Evolutionary conservation across 53 echinoderm and acorn worm genomes (phyloP).

Genomic region (Patiria pectinifera): DNA sequence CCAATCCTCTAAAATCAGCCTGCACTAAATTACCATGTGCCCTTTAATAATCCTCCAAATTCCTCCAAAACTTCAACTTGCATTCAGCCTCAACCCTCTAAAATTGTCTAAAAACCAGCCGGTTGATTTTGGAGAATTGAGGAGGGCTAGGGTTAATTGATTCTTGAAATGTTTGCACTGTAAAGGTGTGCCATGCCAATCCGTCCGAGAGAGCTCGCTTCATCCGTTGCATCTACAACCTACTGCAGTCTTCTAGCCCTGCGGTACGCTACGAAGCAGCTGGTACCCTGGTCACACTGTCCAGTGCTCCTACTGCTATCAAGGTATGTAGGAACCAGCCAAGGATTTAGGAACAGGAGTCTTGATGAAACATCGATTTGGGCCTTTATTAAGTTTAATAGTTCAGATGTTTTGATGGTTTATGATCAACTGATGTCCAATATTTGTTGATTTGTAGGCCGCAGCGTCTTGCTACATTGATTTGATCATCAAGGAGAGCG

Average conservation of each 20-base stretch:
- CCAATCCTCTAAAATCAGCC: no score
- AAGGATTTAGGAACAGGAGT: neutral
- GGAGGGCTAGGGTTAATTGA: no score
- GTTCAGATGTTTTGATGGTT: no score
- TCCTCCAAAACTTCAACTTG: no score
- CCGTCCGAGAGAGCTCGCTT: slow-evolving; percentile 93
- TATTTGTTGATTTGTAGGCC: slow-evolving; percentile 61
- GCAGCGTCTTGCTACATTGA: slow-evolving; percentile 99
- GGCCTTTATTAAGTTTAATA: neutral
- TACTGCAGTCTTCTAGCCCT: slow-evolving; percentile 95
- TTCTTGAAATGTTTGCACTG: neutral
- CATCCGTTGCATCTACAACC: slow-evolving; percentile 97
- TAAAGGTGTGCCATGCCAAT: slow-evolving; percentile 89
- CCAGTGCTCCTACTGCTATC: slow-evolving; percentile 95
- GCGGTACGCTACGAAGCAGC: slow-evolving; percentile 99
- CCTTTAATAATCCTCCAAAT: no score
- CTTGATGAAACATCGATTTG: neutral
- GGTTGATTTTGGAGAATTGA: no score
- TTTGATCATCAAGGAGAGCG: slow-evolving; percentile 98
- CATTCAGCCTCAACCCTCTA: no score
- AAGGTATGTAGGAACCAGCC: slow-evolving; percentile 70
- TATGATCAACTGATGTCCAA: no score
- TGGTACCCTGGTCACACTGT: slow-evolving; percentile 94
- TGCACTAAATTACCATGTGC: no score
- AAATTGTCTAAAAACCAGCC: no score